These are phyloP conservation scores for Sebastes steindachneri DNA, from an alignment of 2,797 vertebrate species.

Conservation along the genomic window DNA sequence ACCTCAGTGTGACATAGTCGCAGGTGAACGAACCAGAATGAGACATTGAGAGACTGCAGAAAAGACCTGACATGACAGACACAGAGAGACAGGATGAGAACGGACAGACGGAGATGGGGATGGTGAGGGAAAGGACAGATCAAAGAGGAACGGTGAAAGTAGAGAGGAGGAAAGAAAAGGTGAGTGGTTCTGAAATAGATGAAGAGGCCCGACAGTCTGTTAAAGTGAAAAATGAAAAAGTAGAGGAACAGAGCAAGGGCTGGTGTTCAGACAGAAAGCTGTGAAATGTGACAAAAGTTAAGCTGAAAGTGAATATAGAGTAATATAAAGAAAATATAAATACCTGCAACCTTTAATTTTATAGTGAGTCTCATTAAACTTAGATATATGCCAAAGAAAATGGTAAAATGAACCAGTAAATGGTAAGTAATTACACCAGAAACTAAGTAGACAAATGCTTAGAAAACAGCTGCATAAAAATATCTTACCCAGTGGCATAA, in stretches of 20 bases:
- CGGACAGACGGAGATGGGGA: slow-evolving; percentile 19
- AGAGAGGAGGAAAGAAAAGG: neutral
- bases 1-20: slow-evolving; percentile 37
- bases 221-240: neutral
- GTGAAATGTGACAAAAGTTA: neutral
- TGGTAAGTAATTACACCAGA: too few relatives aligned
- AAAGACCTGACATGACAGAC: slow-evolving; percentile 46
- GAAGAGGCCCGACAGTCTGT: neutral
- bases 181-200: slow-evolving; percentile 1
- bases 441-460: too few relatives aligned
- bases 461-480: too few relatives aligned
- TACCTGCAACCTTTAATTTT: neutral
- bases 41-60: slow-evolving; percentile 50
- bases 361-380: neutral
- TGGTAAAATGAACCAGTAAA: too few relatives aligned
- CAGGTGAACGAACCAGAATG: slow-evolving; percentile 29
- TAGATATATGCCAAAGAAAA: neutral
- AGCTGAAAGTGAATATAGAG: neutral
- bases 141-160: neutral
- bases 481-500: too few relatives aligned
- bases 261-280: neutral
- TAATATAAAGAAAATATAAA: neutral
- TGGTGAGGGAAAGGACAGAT: slow-evolving; percentile 22
- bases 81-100: slow-evolving; percentile 27
- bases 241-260: neutral